These are phyloP conservation scores for Dyspetes luteomarginatus DNA, from an alignment of 2,888 invertebrate species.

Conservation along the genomic window DNA sequence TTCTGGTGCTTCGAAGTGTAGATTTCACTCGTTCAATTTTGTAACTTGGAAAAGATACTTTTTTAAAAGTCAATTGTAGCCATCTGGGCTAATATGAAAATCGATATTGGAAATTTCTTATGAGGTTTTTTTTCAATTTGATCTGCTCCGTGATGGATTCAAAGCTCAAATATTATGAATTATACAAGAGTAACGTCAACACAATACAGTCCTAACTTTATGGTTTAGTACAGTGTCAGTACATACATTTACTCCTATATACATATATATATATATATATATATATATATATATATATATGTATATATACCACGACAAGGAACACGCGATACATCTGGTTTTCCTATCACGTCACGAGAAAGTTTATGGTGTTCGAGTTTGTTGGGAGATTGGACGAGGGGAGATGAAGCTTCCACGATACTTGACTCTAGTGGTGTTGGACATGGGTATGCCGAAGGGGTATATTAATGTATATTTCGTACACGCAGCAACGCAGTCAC, in stretches of 20 bases:
- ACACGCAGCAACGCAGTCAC: constrained; percentile 36
- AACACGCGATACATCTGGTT: constrained; percentile 23
- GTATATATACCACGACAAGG: not conserved
- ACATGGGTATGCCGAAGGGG: constrained; percentile 21
- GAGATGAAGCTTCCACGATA: constrained; percentile 18
- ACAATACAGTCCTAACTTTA: not conserved
- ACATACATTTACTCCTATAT: too few relatives aligned
- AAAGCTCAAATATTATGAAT: too few relatives aligned
- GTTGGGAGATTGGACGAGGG: not conserved
- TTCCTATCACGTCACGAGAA: constrained; percentile 53
- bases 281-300: not conserved
- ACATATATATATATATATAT: not conserved
- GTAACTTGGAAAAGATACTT: too few relatives aligned
- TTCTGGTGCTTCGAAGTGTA: too few relatives aligned
- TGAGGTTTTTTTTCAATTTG: too few relatives aligned
- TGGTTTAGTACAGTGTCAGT: not conserved
- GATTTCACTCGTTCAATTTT: too few relatives aligned
- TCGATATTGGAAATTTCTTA: too few relatives aligned
- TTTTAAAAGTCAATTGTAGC: too few relatives aligned
- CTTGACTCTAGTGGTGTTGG: constrained; percentile 16
- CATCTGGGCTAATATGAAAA: too few relatives aligned
- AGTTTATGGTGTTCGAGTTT: constrained; percentile 45
- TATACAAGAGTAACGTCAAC: too few relatives aligned
- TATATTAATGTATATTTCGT: constrained; percentile 4
- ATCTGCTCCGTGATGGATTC: too few relatives aligned